Evolutionary conservation across 1,140 invertebrate species (phyloP).

Genomic region (Drosophila trapezifrons): DNA sequence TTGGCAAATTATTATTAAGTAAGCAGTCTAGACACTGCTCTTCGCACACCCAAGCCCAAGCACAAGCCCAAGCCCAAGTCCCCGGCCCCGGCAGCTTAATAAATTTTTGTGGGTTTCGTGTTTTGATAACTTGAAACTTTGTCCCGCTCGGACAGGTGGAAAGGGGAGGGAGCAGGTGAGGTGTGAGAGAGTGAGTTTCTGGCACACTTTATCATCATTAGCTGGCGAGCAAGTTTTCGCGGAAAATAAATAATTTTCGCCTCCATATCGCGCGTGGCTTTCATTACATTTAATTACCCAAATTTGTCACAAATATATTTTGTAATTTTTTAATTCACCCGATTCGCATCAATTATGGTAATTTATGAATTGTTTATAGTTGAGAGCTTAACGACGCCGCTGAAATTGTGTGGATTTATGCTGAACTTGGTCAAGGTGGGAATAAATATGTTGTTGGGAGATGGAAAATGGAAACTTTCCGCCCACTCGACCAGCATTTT

Average conservation of each 20-base stretch:
- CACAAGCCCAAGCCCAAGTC: background rate
- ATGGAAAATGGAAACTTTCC: constrained; percentile 13
- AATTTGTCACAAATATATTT: constrained; percentile 58
- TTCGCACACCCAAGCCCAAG: constrained; percentile 3
- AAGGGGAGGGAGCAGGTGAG: background rate
- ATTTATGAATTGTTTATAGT: constrained; percentile 34
- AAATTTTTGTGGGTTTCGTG: constrained; percentile 65
- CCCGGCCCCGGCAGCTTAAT: constrained; percentile 47
- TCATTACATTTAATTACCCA: constrained; percentile 64
- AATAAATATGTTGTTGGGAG: background rate
- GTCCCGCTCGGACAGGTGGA: constrained; percentile 55
- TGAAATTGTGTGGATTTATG: constrained; percentile 17
- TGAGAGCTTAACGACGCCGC: constrained; percentile 32
- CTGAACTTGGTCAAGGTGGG: constrained; percentile 9
- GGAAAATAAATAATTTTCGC: constrained; percentile 62
- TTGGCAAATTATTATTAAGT: constrained; percentile 64
- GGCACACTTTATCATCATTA: constrained; percentile 75
- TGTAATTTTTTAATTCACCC: constrained; percentile 11
- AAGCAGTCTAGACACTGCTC: constrained; percentile 56
- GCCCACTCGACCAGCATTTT: background rate
- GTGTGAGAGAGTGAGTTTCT: background rate
- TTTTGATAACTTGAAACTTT: constrained; percentile 76
- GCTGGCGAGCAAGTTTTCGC: constrained; percentile 22
- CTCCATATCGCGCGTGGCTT: constrained; percentile 34
- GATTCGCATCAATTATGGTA: constrained; percentile 21